These are phyloP conservation scores for Tapirus indicus DNA, from an alignment of 2,797 vertebrate species.

Conservation along the genomic window DNA sequence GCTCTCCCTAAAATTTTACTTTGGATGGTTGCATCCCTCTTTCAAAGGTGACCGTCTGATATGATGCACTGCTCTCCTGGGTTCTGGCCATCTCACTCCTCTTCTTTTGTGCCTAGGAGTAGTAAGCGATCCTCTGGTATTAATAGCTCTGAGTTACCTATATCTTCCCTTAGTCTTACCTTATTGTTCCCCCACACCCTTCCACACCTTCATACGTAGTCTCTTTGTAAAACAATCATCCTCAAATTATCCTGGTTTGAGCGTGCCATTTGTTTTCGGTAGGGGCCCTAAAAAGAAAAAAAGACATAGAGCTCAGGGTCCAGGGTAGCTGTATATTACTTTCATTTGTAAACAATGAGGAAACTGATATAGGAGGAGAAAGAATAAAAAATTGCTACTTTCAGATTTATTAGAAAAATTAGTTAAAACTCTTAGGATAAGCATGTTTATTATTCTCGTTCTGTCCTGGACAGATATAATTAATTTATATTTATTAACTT, in stretches of 20 bases:
- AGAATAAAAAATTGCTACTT: neutral
- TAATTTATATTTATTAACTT: neutral
- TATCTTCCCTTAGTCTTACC: too few relatives aligned
- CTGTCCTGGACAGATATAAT: neutral
- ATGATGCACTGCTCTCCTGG: neutral
- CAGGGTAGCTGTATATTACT: neutral
- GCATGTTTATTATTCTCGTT: slow-evolving; percentile 35
- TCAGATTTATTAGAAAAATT: slow-evolving; percentile 10
- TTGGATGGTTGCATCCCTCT: neutral
- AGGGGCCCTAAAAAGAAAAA: neutral
- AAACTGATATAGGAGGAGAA: neutral
- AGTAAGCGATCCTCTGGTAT: neutral
- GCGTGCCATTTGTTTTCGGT: neutral
- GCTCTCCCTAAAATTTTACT: neutral
- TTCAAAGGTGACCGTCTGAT: neutral
- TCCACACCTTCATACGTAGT: neutral
- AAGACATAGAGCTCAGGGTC: neutral
- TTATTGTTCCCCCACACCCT: neutral
- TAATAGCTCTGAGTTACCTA: neutral
- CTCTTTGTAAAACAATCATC: neutral
- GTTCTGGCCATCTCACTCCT: neutral
- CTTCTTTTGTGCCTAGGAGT: neutral
- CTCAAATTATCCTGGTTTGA: neutral
- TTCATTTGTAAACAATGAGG: neutral
- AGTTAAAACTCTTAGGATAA: neutral